Evolutionary conservation across 2,888 invertebrate genomes (phyloP).

Genomic region (Ceratothoa steindachneri): DNA sequence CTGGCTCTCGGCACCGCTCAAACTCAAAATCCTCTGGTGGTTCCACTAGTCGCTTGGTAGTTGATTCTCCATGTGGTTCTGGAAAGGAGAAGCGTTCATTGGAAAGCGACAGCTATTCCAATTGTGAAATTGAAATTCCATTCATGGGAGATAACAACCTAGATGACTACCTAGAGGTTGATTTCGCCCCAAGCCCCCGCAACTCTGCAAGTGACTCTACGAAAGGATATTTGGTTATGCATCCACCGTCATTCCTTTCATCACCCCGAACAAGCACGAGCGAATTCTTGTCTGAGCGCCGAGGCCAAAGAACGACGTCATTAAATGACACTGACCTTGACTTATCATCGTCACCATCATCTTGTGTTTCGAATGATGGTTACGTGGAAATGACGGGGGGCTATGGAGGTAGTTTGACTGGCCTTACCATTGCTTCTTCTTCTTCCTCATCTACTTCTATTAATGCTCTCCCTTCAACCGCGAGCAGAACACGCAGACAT

Average conservation of each 20-base stretch:
- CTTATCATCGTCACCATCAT: conserved; percentile 6
- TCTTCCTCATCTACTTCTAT: conserved; percentile 26
- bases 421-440: conserved; percentile 21
- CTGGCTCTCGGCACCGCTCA: conserved; percentile 31
- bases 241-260: conserved; percentile 25
- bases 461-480: conserved; percentile 32
- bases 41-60: neutral
- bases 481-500: conserved; percentile 11
- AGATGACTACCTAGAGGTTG: conserved; percentile 24
- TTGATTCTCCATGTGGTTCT: neutral
- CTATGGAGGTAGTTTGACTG: conserved; percentile 12
- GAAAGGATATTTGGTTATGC: conserved; percentile 41
- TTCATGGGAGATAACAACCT: conserved; percentile 15
- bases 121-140: neutral
- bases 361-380: conserved; percentile 25
- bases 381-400: conserved; percentile 46
- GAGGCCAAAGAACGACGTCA: conserved; percentile 4
- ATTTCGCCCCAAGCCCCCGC: conserved; percentile 38
- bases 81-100: conserved; percentile 12
- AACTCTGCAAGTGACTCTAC: conserved; percentile 30
- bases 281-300: conserved; percentile 21
- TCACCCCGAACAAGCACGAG: conserved; percentile 21
- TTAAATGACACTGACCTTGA: conserved; percentile 6
- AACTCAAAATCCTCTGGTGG: conserved; percentile 39
- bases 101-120: conserved; percentile 20